Conservation (phyloP, 1,140 invertebrate genomes). For the Drosophila persimilis region DNA sequence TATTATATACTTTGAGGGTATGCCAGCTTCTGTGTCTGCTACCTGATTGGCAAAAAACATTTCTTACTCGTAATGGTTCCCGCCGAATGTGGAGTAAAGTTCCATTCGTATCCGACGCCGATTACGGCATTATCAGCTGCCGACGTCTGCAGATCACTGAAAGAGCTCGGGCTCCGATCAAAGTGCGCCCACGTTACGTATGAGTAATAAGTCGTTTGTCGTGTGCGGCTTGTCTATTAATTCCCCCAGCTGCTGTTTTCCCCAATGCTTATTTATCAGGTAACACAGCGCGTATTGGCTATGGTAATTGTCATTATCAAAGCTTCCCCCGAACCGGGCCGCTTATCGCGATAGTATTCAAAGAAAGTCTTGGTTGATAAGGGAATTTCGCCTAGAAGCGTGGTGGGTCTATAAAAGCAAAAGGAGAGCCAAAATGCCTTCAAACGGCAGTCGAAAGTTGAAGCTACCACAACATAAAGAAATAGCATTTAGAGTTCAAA, state of each 20-base stretch:
- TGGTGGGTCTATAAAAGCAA: constrained; percentile 54
- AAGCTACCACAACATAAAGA: constrained; percentile 19
- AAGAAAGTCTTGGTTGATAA: constrained; percentile 65
- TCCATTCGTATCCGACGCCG: constrained; percentile 11
- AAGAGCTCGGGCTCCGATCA: constrained; percentile 12
- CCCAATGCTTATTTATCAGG: constrained; percentile 40
- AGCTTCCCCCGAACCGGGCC: constrained; percentile 54
- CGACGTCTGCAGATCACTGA: constrained; percentile 35
- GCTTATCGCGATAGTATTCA: constrained; percentile 54
- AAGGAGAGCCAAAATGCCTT: constrained; percentile 3
- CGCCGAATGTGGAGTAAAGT: constrained; percentile 17
- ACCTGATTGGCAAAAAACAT: neutral
- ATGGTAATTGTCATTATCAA: constrained; percentile 66
- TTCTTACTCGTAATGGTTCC: constrained; percentile 16
- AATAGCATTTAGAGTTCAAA: neutral
- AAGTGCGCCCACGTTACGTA: constrained; percentile 55
- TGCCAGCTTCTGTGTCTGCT: constrained; percentile 20
- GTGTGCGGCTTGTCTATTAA: constrained; percentile 3
- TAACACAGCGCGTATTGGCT: constrained; percentile 29
- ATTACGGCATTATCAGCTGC: constrained; percentile 10
- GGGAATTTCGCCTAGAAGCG: constrained; percentile 14
- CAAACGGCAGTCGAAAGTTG: constrained; percentile 50
- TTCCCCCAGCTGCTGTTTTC: neutral
- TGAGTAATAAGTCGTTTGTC: constrained; percentile 52
- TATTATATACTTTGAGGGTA: constrained; percentile 16